Base-by-base conservation (phyloP, 2,888 invertebrate genomes). In the Diplolepis rosae region DNA sequence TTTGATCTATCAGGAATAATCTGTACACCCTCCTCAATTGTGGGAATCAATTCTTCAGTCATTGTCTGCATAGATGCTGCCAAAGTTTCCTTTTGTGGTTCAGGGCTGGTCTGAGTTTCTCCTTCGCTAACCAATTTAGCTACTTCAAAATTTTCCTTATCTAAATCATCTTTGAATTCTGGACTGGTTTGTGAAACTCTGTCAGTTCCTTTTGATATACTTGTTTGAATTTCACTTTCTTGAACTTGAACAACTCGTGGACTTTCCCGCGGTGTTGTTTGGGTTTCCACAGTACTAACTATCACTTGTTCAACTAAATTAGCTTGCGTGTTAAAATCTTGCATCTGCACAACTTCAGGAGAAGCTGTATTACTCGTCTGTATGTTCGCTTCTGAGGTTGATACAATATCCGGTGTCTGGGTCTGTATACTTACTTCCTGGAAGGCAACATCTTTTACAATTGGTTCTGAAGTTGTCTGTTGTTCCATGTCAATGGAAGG, bases 261-360 rank as follows among this genome's bases (percentile, higher is more conserved):
- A 70, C 74, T 83, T 24, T 80, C 75, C 30, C 73, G 70, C 0
- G 84, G 81, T 0, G 81, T 82, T 2, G 87, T 88, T 74, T 87
- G 88, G 4, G 85, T 86, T 69, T 86, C 87, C 4, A 54, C 75
- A 5, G 76, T 77, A 4, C 75, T 77, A 5, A 81, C 68, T 15
- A 70, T 6, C 30, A 77, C 54, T 39, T 80, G 82, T 77, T 90
- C 88, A 27, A 81, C 82, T 65, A 87, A 81, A 71, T 91, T 90
- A 2, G 90, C 90, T 82, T 92, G 92, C 11, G 90, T 89, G 71
- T 90, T 75, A 85, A 89, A 71, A 88, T 91, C 84, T 89, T 90
- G 89, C 9, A 82, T 80, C 45, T 87, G 69, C 77, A 87, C 86
- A 2, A 84, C 82, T 71, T 89, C 89, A 0, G 87, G 83, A 65